Evolutionary conservation across 2,888 invertebrate species (phyloP).

Genomic region (Machimus atricapillus): DNA sequence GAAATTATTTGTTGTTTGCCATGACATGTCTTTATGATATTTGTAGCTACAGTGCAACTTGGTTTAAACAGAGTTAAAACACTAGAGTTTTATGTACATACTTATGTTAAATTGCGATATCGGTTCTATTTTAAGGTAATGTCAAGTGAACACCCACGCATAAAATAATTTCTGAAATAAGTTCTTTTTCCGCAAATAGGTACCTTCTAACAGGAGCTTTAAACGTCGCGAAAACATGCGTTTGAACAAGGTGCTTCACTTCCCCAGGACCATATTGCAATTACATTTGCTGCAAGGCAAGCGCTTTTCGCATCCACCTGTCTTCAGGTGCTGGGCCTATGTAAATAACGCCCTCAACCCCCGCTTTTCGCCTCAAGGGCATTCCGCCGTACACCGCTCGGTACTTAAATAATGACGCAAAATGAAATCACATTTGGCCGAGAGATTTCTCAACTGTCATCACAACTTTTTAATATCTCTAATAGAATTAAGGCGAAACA

Average conservation of each 20-base stretch:
- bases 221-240: background rate
- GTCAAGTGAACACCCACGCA: background rate
- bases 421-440: constrained; percentile 25
- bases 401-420: constrained; percentile 19
- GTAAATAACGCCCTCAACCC: background rate
- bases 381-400: background rate
- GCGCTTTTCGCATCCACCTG: background rate
- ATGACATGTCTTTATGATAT: no score
- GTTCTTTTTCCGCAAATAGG: background rate
- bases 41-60: background rate
- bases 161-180: background rate
- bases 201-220: background rate
- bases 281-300: constrained; percentile 9
- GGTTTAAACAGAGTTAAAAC: background rate
- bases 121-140: no score
- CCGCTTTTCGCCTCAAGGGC: background rate
- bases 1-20: no score
- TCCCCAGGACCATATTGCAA: background rate
- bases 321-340: background rate
- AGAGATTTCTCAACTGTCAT: constrained; percentile 23
- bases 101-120: no score
- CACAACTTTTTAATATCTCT: constrained; percentile 39
- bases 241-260: background rate
- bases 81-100: background rate
- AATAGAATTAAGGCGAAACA: constrained; percentile 35